These are phyloP conservation scores for Suillia variegata DNA, from an alignment of 2,888 invertebrate species.

Conservation along the genomic window DNA sequence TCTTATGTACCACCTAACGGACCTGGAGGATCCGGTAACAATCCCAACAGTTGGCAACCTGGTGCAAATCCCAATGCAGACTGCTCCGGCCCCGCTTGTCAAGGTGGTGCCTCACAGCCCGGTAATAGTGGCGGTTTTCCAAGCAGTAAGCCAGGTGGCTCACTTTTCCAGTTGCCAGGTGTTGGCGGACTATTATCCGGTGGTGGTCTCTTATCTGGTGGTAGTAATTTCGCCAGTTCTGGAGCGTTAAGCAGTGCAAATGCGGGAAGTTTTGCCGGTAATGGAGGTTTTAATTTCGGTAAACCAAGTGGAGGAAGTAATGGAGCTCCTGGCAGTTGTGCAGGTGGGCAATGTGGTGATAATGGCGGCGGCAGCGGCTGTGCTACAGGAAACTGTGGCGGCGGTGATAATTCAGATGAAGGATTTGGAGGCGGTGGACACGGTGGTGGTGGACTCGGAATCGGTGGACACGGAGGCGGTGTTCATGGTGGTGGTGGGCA, in stretches of 20 bases:
- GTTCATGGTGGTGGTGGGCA: conserved; percentile 4
- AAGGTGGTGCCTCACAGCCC: neutral
- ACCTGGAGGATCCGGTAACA: too few relatives aligned
- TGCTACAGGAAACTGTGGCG: conserved; percentile 10
- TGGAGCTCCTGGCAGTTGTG: conserved; percentile 67
- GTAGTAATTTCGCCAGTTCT: conserved; percentile 51
- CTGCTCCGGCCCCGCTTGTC: conserved; percentile 5
- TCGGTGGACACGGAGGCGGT: conserved; percentile 12
- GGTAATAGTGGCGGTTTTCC: conserved; percentile 67
- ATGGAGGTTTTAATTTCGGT: conserved; percentile 7
- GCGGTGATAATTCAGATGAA: conserved; percentile 10
- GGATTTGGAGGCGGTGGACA: conserved; percentile 7
- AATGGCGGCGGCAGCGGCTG: conserved; percentile 19
- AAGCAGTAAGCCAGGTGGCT: too few relatives aligned
- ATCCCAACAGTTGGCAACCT: too few relatives aligned
- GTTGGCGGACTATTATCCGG: too few relatives aligned
- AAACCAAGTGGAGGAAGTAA: conserved; percentile 54
- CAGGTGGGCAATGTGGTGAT: conserved; percentile 65
- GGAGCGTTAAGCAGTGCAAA: conserved; percentile 16
- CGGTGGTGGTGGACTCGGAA: conserved; percentile 13
- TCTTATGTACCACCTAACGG: too few relatives aligned
- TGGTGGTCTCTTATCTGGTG: conserved; percentile 53
- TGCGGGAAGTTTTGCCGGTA: conserved; percentile 13
- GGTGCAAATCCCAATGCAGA: too few relatives aligned
- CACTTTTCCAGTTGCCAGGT: too few relatives aligned